Evolutionary conservation across 2,797 vertebrate genomes (phyloP).

Genomic region (Choloepus didactylus): DNA sequence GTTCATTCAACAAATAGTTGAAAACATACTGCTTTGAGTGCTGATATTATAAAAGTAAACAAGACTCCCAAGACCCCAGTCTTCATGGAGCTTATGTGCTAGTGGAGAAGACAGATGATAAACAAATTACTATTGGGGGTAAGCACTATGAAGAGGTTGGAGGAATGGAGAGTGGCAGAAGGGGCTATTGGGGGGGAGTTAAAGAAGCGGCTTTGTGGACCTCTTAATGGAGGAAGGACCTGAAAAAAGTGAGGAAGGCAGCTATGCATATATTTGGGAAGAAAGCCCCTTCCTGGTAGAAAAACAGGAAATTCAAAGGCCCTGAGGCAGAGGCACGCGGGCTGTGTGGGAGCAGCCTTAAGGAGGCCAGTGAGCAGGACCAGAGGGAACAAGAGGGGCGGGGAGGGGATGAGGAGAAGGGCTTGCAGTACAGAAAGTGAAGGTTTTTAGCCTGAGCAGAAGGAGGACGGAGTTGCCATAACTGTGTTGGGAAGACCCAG

Average conservation of each 20-base stretch:
- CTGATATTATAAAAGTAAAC: background rate
- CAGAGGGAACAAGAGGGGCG: background rate
- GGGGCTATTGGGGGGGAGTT: background rate
- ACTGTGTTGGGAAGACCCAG: background rate
- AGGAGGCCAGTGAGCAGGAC: background rate
- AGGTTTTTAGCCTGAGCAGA: background rate
- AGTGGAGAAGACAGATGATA: background rate
- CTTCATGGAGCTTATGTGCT: background rate
- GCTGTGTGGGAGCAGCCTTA: background rate
- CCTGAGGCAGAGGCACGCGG: background rate
- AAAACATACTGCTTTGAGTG: background rate
- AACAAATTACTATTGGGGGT: background rate
- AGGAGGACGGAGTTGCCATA: background rate
- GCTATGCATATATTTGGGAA: background rate
- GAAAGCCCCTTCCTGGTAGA: background rate
- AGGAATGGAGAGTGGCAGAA: background rate
- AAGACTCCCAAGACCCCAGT: background rate
- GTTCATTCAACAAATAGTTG: background rate
- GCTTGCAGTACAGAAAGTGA: too few species aligned
- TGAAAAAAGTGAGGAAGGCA: background rate
- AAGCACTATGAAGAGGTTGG: too few species aligned
- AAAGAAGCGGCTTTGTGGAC: background rate
- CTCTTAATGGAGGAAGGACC: background rate
- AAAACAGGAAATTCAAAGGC: background rate
- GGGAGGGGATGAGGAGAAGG: background rate